These are phyloP conservation scores for Zingel zingel DNA, from an alignment of 2,113 vertebrate species.

Conservation along the genomic window DNA sequence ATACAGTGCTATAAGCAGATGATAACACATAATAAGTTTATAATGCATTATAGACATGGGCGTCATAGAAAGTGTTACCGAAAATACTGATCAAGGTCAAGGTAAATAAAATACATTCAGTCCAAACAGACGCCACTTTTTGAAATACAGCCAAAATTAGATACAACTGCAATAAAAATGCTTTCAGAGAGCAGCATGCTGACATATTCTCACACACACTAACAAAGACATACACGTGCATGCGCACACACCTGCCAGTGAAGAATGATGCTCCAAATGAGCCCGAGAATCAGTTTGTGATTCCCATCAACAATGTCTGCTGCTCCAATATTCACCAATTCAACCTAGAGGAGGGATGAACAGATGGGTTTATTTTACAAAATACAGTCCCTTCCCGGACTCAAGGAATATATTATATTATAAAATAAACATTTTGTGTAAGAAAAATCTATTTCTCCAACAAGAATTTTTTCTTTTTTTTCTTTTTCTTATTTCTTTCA, in stretches of 20 bases:
- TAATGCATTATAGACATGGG: too few relatives aligned
- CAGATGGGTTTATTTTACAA: neutral
- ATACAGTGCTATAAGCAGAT: too few relatives aligned
- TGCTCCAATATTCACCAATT: slow-evolving; percentile 97
- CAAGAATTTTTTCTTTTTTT: too few relatives aligned
- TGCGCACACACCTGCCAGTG: slow-evolving; percentile 93
- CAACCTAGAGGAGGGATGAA: slow-evolving; percentile 85
- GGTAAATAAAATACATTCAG: neutral
- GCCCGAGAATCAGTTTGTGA: slow-evolving; percentile 97
- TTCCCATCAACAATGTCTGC: slow-evolving; percentile 99
- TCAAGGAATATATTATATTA: too few relatives aligned
- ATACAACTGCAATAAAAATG: neutral
- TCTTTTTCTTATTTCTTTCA: neutral
- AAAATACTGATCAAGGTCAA: slow-evolving; percentile 1
- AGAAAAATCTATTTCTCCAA: too few relatives aligned
- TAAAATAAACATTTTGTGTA: too few relatives aligned
- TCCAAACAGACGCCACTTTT: neutral
- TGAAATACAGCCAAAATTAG: neutral
- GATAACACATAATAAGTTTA: too few relatives aligned
- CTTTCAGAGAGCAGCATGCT: neutral
- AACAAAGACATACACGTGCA: neutral
- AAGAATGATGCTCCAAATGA: slow-evolving; percentile 99
- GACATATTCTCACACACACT: neutral
- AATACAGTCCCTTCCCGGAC: neutral
- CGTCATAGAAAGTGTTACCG: too few relatives aligned